These are phyloP conservation scores for Megamerina dolium DNA, from an alignment of 2,888 invertebrate species.

Conservation along the genomic window DNA sequence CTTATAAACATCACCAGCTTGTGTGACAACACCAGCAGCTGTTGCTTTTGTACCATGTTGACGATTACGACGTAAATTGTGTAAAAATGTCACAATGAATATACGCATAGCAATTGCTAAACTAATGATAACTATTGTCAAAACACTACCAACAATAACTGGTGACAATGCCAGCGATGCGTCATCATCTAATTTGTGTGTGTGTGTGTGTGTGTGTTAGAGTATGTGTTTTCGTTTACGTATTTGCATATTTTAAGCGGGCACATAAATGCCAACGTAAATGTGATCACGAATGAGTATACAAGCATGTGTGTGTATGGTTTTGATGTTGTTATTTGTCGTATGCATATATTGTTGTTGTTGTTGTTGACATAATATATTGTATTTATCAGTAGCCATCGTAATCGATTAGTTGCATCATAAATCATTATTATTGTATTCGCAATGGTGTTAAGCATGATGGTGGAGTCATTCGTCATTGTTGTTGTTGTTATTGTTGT, in stretches of 20 bases:
- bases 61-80: slow-evolving; percentile 47
- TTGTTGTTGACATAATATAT: not conserved
- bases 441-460: slow-evolving; percentile 9
- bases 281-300: not conserved
- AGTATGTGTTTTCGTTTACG: slow-evolving; percentile 1
- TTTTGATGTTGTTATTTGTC: slow-evolving; percentile 15
- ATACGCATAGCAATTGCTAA: slow-evolving; percentile 47
- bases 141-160: slow-evolving; percentile 48
- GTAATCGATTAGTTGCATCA: too few relatives aligned
- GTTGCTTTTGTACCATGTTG: slow-evolving; percentile 46
- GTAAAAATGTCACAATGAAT: slow-evolving; percentile 47
- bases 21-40: slow-evolving; percentile 37
- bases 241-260: slow-evolving; percentile 2
- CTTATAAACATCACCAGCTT: slow-evolving; percentile 46
- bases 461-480: slow-evolving; percentile 10
- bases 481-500: slow-evolving; percentile 15
- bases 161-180: slow-evolving; percentile 46
- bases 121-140: slow-evolving; percentile 49
- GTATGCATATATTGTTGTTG: slow-evolving; percentile 17
- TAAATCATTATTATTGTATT: too few relatives aligned
- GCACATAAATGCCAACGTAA: not conserved
- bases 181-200: slow-evolving; percentile 36
- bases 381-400: too few relatives aligned
- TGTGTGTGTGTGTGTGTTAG: slow-evolving; percentile 4
- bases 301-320: slow-evolving; percentile 1